Percentiles rank a stretch among this genome's conserved stretches.
Conservation (phyloP, 2,797 vertebrate species). For the Tapera naevia region DNA sequence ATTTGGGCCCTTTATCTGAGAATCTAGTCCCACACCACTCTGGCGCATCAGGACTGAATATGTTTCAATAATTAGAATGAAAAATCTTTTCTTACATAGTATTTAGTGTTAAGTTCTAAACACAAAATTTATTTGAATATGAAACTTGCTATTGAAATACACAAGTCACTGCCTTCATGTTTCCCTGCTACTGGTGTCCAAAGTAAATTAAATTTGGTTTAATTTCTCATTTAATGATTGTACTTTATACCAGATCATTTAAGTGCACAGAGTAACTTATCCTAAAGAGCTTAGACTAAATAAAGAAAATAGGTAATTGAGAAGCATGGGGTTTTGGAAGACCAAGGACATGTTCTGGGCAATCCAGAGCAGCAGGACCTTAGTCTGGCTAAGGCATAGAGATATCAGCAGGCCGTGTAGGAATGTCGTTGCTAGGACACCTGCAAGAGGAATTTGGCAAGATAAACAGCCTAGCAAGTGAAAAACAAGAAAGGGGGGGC, state of each 20-base stretch:
- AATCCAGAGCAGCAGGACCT: too few species aligned
- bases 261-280: not conserved
- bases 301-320: not conserved
- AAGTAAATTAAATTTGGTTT: not conserved
- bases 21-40: not conserved
- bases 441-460: too few species aligned
- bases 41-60: not conserved
- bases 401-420: too few species aligned
- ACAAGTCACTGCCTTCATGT: not conserved
- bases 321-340: too few species aligned
- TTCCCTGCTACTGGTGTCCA: not conserved
- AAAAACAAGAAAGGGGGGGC: too few species aligned
- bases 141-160: not conserved
- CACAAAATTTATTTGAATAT: not conserved
- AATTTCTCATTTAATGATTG: not conserved
- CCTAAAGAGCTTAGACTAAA: not conserved
- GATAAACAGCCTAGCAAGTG: too few species aligned
- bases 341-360: too few species aligned
- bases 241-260: not conserved
- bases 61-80: not conserved
- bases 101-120: not conserved
- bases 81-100: not conserved
- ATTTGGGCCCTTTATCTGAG: not conserved
- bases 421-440: too few species aligned
- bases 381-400: too few species aligned